A percentile compares a stretch with the other conserved stretches of the same genome.
phyloP scores from a whole-genome alignment of 2,113 vertebrate genomes.

The Bambusicola thoracicus region DNA sequence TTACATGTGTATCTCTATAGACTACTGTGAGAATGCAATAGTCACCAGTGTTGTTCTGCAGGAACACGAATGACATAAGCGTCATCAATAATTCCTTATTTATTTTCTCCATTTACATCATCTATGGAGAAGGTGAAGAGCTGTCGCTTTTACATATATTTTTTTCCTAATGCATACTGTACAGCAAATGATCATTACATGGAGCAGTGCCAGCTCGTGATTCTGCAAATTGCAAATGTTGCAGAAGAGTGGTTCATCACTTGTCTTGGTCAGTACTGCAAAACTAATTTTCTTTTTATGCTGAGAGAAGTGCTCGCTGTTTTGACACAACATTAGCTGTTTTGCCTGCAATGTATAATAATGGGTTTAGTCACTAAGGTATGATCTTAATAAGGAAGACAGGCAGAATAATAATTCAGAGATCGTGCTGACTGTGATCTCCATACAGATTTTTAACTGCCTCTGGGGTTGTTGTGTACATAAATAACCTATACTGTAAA shows the following conservation, averaged over 20 bases:
- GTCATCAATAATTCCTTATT: constrained; percentile 13
- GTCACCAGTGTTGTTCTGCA: neutral
- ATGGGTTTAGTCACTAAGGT: constrained; percentile 65
- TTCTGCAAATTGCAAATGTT: constrained; percentile 44
- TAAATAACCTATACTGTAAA: neutral
- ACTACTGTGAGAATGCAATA: neutral
- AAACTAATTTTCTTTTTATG: constrained; percentile 51
- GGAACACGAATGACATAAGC: neutral
- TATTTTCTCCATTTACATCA: constrained; percentile 33
- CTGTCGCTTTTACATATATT: neutral
- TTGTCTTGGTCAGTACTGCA: constrained; percentile 45
- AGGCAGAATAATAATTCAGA: constrained; percentile 36
- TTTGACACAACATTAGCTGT: constrained; percentile 32
- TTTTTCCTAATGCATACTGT: neutral
- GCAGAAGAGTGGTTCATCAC: constrained; percentile 16
- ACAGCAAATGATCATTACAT: constrained; percentile 4
- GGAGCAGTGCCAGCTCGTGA: neutral
- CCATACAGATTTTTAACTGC: neutral
- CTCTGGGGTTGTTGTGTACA: neutral
- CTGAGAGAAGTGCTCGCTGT: neutral
- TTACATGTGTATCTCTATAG: neutral
- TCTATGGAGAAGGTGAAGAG: constrained; percentile 17
- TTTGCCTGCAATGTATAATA: constrained; percentile 24
- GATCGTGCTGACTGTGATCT: constrained; percentile 1
- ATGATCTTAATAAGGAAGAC: constrained; percentile 58